Percentiles rank a stretch among this genome's conserved stretches.
These are phyloP conservation scores for Furcula furcula DNA, from an alignment of 2,888 invertebrate species.

Conservation along the genomic window DNA sequence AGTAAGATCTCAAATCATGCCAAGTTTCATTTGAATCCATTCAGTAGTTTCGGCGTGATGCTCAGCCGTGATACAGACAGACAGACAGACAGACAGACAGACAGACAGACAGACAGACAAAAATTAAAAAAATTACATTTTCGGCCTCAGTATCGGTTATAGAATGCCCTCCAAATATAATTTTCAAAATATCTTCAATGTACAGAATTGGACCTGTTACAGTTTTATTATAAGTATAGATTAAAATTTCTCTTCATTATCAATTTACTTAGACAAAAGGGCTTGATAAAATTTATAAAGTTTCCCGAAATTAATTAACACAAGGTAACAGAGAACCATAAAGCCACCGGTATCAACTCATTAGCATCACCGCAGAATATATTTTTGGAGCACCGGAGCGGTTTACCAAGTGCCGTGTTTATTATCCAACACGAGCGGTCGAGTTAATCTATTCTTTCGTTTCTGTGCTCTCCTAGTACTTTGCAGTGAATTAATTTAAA, in stretches of 20 bases:
- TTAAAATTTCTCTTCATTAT: too few relatives aligned
- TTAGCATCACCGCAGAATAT: constrained; percentile 46
- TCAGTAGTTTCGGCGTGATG: too few relatives aligned
- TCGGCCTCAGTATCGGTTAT: too few relatives aligned
- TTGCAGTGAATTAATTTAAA: constrained; percentile 20
- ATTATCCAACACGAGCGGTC: constrained; percentile 29
- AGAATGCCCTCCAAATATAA: too few relatives aligned
- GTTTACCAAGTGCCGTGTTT: constrained; percentile 22
- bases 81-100: too few relatives aligned
- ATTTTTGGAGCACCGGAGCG: constrained; percentile 25
- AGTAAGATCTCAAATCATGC: too few relatives aligned
- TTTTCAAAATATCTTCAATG: neutral
- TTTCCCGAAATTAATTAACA: constrained; percentile 22
- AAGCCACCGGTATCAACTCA: constrained; percentile 36
- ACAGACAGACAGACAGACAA: too few relatives aligned
- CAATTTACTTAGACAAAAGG: neutral
- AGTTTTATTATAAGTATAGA: too few relatives aligned
- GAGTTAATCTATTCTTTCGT: constrained; percentile 43
- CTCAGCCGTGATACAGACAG: too few relatives aligned
- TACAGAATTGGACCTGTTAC: neutral
- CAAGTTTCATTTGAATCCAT: too few relatives aligned
- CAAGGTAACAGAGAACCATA: constrained; percentile 31
- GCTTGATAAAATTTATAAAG: neutral
- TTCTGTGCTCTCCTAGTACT: constrained; percentile 36
- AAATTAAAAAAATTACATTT: too few relatives aligned